Conservation (phyloP, 2,888 invertebrate species). For the Encarsia formosa region DNA sequence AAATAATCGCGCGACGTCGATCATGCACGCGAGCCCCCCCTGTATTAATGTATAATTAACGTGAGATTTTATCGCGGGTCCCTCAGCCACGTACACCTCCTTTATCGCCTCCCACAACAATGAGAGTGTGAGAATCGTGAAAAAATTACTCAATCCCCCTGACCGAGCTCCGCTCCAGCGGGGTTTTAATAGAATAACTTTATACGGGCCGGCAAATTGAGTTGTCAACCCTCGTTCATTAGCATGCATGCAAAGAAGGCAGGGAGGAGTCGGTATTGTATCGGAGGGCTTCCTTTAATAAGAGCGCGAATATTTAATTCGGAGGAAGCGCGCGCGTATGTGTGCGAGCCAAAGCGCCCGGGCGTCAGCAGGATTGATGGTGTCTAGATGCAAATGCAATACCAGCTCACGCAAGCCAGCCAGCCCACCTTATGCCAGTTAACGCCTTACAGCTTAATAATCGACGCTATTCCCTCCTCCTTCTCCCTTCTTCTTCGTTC, state of each 20-base stretch:
- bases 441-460: slow-evolving; percentile 53
- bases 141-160: slow-evolving; percentile 26
- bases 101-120: no score
- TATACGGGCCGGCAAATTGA: no score
- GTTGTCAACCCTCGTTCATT: no score
- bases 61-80: slow-evolving; percentile 41
- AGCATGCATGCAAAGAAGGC: no score
- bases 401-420: slow-evolving; percentile 42
- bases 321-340: slow-evolving; percentile 21
- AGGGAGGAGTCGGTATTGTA: no score
- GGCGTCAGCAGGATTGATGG: slow-evolving; percentile 52
- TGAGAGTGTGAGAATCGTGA: no score
- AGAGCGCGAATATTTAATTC: neutral
- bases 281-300: no score
- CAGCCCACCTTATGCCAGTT: slow-evolving; percentile 50
- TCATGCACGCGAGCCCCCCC: slow-evolving; percentile 23
- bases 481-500: neutral
- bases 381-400: slow-evolving; percentile 51
- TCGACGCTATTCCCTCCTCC: slow-evolving; percentile 33
- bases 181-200: no score
- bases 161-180: no score
- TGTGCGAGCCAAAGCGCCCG: slow-evolving; percentile 34
- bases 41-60: slow-evolving; percentile 50
- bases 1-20: slow-evolving; percentile 13
- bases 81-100: neutral